phyloP scores from a whole-genome alignment of 2,888 invertebrate genomes.

The Parnassius mnemosyne region DNA sequence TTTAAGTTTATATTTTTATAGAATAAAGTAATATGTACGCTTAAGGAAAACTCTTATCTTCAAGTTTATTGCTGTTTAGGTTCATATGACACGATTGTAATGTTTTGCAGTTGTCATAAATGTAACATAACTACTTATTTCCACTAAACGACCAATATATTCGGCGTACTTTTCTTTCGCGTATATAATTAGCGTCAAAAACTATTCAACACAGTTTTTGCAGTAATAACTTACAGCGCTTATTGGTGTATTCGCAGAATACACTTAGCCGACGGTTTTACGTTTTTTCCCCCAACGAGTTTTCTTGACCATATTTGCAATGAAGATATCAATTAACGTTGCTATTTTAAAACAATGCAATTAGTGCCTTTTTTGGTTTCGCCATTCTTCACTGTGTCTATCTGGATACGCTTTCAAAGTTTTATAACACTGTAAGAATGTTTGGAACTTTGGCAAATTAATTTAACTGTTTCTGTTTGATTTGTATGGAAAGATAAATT shows the following conservation, averaged over 20 bases:
- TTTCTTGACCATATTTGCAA: conserved; percentile 5
- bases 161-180: conserved; percentile 7
- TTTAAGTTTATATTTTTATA: no score
- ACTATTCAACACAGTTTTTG: conserved; percentile 12
- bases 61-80: no score
- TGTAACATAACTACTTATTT: background rate
- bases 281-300: background rate
- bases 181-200: conserved; percentile 18
- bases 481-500: no score
- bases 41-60: no score
- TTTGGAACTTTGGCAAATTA: no score
- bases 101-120: conserved; percentile 6
- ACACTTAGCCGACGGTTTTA: conserved; percentile 1
- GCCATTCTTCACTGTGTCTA: conserved; percentile 7
- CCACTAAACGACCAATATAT: background rate
- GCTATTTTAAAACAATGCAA: conserved; percentile 9
- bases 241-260: conserved; percentile 6
- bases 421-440: background rate
- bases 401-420: conserved; percentile 1
- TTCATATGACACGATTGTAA: no score
- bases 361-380: conserved; percentile 1
- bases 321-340: conserved; percentile 10
- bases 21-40: no score
- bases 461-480: no score
- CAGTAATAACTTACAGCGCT: conserved; percentile 16